Evolutionary conservation across 2,797 vertebrate genomes (phyloP).

Genomic region (Poeciliopsis paucimaculata): DNA sequence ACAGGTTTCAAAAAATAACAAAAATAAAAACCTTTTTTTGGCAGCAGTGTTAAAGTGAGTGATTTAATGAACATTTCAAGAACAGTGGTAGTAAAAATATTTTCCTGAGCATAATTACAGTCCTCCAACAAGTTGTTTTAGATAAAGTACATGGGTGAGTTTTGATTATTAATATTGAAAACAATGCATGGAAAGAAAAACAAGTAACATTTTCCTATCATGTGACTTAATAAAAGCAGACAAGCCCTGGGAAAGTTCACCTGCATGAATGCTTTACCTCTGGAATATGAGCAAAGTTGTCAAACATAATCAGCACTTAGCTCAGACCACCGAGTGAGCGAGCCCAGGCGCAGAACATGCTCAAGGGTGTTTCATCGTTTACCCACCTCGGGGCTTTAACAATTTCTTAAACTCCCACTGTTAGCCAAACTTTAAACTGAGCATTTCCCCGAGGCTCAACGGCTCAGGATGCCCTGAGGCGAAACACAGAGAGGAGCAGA

Average conservation of each 20-base stretch:
- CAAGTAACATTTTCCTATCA: background rate
- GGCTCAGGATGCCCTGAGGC: slow-evolving; percentile 55
- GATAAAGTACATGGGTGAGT: background rate
- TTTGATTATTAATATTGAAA: background rate
- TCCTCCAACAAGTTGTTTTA: background rate
- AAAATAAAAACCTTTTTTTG: background rate
- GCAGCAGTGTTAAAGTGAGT: background rate
- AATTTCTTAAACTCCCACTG: slow-evolving; percentile 34
- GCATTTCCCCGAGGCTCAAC: slow-evolving; percentile 26
- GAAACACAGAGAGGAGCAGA: slow-evolving; percentile 19
- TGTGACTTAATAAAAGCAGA: background rate
- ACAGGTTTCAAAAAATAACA: background rate
- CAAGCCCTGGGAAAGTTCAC: slow-evolving; percentile 2
- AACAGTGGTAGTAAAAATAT: background rate
- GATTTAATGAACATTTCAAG: background rate
- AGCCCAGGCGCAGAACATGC: slow-evolving; percentile 14
- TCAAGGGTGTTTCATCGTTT: slow-evolving; percentile 33
- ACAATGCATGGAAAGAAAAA: background rate
- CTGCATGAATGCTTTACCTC: background rate
- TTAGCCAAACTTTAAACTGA: slow-evolving; percentile 35
- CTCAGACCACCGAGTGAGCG: slow-evolving; percentile 35
- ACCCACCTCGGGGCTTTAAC: slow-evolving; percentile 31
- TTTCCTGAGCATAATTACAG: background rate
- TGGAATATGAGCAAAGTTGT: slow-evolving; percentile 5
- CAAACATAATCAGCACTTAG: slow-evolving; percentile 30